These are phyloP conservation scores for Acleris emargana DNA, from an alignment of 2,888 invertebrate species.

Conservation along the genomic window DNA sequence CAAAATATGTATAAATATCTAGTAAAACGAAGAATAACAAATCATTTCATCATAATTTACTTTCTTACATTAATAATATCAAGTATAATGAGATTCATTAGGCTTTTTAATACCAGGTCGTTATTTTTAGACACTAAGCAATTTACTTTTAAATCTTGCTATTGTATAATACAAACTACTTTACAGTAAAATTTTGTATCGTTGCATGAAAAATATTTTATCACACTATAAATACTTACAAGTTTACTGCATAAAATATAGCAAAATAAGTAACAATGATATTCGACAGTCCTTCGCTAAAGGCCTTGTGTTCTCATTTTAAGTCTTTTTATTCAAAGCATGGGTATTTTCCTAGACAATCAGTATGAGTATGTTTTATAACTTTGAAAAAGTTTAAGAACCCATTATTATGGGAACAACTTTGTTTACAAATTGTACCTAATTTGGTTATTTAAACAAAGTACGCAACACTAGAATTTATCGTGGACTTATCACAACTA, in stretches of 20 bases:
- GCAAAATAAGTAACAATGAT: slow-evolving; percentile 57
- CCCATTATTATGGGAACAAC: background rate
- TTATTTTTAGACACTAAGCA: slow-evolving; percentile 38
- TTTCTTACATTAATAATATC: slow-evolving; percentile 4
- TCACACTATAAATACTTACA: slow-evolving; percentile 16
- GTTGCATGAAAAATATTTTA: slow-evolving; percentile 14
- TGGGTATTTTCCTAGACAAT: slow-evolving; percentile 41
- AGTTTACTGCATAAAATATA: slow-evolving; percentile 15
- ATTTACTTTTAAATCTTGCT: slow-evolving; percentile 34
- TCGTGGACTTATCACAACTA: background rate
- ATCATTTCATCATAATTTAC: background rate
- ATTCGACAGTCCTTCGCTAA: slow-evolving; percentile 58
- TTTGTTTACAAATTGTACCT: no score
- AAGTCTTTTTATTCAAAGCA: slow-evolving; percentile 45
- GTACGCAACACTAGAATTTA: background rate
- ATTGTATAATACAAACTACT: slow-evolving; percentile 23
- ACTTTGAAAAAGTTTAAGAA: background rate
- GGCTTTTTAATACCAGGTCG: slow-evolving; percentile 17
- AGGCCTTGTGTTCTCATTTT: slow-evolving; percentile 29
- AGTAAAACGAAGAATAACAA: background rate
- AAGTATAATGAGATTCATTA: slow-evolving; percentile 14
- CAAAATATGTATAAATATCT: no score
- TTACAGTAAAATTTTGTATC: slow-evolving; percentile 11
- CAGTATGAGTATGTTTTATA: slow-evolving; percentile 7
- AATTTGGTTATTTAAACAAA: background rate